Conservation (phyloP, 1,140 invertebrate genomes). For the Gonioctena quinquepunctata region DNA sequence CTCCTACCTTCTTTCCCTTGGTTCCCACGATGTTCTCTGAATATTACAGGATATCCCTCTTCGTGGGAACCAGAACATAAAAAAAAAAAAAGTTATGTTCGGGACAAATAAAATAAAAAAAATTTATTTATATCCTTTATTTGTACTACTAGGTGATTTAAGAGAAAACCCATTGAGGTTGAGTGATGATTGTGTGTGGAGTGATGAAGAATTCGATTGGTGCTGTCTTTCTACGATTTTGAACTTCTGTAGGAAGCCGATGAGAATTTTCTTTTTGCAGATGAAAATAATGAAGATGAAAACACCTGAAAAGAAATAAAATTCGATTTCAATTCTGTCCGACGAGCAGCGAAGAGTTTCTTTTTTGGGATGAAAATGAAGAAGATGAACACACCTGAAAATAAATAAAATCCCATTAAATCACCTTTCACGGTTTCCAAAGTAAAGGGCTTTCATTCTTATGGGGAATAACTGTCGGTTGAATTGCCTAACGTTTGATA, state of each 20-base stretch:
- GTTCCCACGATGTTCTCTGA: too few relatives aligned
- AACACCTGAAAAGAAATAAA: constrained; percentile 52
- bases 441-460: too few relatives aligned
- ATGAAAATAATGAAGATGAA: constrained; percentile 60
- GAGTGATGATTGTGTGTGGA: constrained; percentile 7
- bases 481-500: too few relatives aligned
- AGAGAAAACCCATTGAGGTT: constrained; percentile 5
- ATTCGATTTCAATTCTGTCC: too few relatives aligned
- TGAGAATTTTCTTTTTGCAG: constrained; percentile 58
- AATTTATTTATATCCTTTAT: not conserved
- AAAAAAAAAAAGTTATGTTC: too few relatives aligned
- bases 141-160: not conserved
- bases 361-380: constrained; percentile 60
- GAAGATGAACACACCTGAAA: constrained; percentile 57
- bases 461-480: too few relatives aligned
- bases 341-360: constrained; percentile 53
- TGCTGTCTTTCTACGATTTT: not conserved
- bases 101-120: too few relatives aligned
- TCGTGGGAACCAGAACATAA: too few relatives aligned
- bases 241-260: not conserved
- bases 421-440: too few relatives aligned
- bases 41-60: too few relatives aligned
- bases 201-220: not conserved
- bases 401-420: too few relatives aligned
- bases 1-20: too few relatives aligned